These are phyloP conservation scores for Rhinogobio ventralis DNA, from an alignment of 2,797 vertebrate genomes.

Conservation along the genomic window DNA sequence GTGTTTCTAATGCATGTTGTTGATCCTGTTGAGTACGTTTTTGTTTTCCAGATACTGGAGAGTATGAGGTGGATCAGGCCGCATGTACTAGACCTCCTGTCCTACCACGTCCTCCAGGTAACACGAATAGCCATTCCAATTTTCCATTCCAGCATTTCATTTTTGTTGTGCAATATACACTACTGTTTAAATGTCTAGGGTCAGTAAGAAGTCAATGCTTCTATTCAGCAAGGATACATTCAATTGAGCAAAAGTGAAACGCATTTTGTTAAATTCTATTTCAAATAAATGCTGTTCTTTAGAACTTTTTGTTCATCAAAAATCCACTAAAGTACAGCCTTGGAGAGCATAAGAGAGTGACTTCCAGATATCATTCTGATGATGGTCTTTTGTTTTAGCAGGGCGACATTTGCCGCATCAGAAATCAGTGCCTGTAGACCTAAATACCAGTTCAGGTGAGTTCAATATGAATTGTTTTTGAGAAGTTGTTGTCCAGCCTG, in stretches of 20 bases:
- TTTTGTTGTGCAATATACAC: background rate
- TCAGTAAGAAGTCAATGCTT: background rate
- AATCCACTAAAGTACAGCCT: background rate
- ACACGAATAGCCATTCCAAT: background rate
- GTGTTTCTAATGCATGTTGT: background rate
- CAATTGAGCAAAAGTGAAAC: background rate
- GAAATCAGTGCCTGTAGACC: background rate
- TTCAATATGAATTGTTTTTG: background rate
- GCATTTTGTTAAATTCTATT: background rate
- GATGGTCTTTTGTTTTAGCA: constrained; percentile 12
- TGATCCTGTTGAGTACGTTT: constrained; percentile 18
- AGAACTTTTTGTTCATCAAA: background rate
- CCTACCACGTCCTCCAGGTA: constrained; percentile 36
- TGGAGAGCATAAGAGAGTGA: background rate
- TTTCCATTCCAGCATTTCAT: background rate
- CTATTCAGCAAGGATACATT: background rate
- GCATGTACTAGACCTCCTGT: background rate
- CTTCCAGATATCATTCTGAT: constrained; percentile 4
- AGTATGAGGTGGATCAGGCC: background rate
- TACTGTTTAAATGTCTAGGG: no score
- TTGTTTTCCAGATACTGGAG: constrained; percentile 57
- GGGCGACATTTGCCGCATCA: background rate
- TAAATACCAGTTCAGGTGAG: constrained; percentile 26
- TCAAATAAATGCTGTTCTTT: background rate
- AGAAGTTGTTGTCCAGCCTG: background rate